Evolutionary conservation across 2,888 invertebrate genomes (phyloP).

Genomic region (Chrysolina haemoptera): DNA sequence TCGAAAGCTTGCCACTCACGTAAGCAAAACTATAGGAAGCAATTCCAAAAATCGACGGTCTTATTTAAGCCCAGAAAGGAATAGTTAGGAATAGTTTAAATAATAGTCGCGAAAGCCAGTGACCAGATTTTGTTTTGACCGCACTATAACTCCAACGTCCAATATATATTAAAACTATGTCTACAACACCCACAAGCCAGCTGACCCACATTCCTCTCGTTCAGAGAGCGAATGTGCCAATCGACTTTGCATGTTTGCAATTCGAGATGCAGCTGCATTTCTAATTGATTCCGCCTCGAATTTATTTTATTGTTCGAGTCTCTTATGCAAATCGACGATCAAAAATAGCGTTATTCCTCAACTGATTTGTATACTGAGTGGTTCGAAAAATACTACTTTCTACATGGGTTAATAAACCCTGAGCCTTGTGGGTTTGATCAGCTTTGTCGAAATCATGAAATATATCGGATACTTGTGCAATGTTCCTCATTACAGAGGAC

Average conservation of each 20-base stretch:
- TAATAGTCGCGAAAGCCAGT: too few relatives aligned
- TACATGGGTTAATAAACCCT: background rate
- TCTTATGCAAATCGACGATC: conserved; percentile 36
- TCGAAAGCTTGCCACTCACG: too few relatives aligned
- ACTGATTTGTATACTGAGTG: background rate
- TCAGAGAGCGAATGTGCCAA: conserved; percentile 35
- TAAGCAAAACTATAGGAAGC: too few relatives aligned
- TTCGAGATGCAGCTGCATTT: conserved; percentile 37
- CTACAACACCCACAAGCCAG: conserved; percentile 37
- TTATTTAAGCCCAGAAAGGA: too few relatives aligned
- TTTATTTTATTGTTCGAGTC: conserved; percentile 23
- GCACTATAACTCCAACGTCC: conserved; percentile 7
- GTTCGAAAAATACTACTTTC: background rate
- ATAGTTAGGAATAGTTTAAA: too few relatives aligned
- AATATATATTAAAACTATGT: conserved; percentile 20
- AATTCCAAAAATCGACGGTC: too few relatives aligned
- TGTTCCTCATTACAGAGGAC: too few relatives aligned
- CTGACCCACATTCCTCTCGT: conserved; percentile 31
- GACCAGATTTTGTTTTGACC: background rate
- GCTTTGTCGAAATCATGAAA: too few relatives aligned
- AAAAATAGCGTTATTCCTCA: conserved; percentile 22
- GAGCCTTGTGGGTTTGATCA: too few relatives aligned
- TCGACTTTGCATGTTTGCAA: conserved; percentile 32
- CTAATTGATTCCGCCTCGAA: conserved; percentile 34
- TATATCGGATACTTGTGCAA: too few relatives aligned